Conservation (phyloP, 2,888 invertebrate species). For the Myopa testacea region DNA sequence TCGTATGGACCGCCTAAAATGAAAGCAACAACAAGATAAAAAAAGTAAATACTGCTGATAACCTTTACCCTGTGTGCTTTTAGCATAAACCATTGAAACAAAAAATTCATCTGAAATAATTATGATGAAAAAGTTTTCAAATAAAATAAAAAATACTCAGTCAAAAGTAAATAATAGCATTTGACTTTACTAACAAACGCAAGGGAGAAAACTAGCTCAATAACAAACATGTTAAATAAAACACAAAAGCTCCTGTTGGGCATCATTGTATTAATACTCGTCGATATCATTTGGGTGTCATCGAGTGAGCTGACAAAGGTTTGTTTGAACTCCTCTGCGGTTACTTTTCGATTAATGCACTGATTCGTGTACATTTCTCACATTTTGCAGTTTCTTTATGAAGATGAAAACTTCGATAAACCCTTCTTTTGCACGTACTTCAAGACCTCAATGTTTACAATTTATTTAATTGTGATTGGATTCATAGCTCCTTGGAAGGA, state of each 20-base stretch:
- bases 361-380: neutral
- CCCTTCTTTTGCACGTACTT: conserved; percentile 97
- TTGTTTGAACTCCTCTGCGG: conserved; percentile 49
- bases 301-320: conserved; percentile 96
- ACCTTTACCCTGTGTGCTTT: too few relatives aligned
- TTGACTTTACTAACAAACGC: too few relatives aligned
- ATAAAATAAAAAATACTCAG: neutral
- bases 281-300: conserved; percentile 95
- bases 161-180: neutral
- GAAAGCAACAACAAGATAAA: too few relatives aligned
- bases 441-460: conserved; percentile 92
- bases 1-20: too few relatives aligned
- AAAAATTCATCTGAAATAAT: neutral
- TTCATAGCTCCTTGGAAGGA: conserved; percentile 92
- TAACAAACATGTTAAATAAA: conserved; percentile 69
- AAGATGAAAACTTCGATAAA: conserved; percentile 87
- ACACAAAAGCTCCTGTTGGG: conserved; percentile 85
- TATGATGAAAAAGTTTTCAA: neutral
- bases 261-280: conserved; percentile 85
- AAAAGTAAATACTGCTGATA: too few relatives aligned
- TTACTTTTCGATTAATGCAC: too few relatives aligned
- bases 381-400: conserved; percentile 81
- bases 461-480: conserved; percentile 90
- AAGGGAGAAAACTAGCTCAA: neutral
- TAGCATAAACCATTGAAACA: neutral